phyloP scores from a whole-genome alignment of 2,113 vertebrate species.

The Macaca nemestrina region DNA sequence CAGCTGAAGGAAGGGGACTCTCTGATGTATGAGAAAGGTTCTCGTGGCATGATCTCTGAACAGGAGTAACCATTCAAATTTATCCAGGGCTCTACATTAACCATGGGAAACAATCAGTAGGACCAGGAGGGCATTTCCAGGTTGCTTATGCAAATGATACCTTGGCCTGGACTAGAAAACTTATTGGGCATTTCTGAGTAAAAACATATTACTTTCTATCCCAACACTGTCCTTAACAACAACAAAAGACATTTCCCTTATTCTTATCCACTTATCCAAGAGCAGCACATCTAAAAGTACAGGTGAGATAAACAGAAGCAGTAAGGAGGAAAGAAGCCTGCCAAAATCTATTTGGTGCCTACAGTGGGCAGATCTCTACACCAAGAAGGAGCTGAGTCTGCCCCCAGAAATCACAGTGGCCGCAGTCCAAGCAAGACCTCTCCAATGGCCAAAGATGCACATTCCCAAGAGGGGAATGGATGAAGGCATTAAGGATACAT shows the following conservation, averaged over 20 bases:
- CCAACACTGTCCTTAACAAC: not conserved
- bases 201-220: not conserved
- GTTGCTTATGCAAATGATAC: not conserved
- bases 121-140: not conserved
- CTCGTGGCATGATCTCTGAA: not conserved
- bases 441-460: not conserved
- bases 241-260: not conserved
- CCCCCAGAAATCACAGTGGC: not conserved
- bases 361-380: rapidly evolving
- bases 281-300: not conserved
- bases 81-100: not conserved
- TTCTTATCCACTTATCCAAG: not conserved
- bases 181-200: not conserved
- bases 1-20: not conserved
- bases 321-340: not conserved
- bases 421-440: not conserved
- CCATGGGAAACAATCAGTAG: not conserved
- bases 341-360: not conserved
- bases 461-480: not conserved
- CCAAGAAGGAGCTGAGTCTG: not conserved
- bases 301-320: not conserved
- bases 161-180: not conserved
- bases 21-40: not conserved
- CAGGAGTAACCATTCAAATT: not conserved
- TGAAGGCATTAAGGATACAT: not conserved